Evolutionary conservation across 2,113 vertebrate species (phyloP), one percentile per base, ranked within the genome.

Genomic region (Electrona antarctica): DNA sequence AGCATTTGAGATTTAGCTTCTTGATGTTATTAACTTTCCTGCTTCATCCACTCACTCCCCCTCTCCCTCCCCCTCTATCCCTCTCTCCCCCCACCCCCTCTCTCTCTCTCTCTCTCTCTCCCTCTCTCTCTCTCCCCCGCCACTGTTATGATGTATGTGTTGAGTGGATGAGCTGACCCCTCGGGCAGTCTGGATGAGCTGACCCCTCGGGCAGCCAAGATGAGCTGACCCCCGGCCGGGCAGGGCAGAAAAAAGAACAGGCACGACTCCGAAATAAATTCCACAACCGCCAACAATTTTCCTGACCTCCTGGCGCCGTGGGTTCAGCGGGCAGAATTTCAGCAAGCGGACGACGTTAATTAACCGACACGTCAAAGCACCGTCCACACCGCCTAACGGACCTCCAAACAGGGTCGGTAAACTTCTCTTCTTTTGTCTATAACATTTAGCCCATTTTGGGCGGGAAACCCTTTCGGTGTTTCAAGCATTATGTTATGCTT

Each of bases 1-100:
- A 90, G 89, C 86, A 80, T 90, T 86, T 61, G 85, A 91, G 88
- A 87, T 87, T 87, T 88, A 74, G 85, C 83, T 90, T 78, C 75
- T 83, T 85, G 80, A 90, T 90, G 87, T 89, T 85, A 88, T 90
- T 90, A 92, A 86, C 87, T 87, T 78, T 73, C 13, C 73, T 76
- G 77, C 72, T 77, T 79, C 45, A 7, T 49, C 33, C 63, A 5
- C 29, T 21, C 7, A 15, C 48, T 21, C 49, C 63, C n/a, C 11
- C 29, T 58, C 47, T 56, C 50, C 50, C 12, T 48, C 59, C 71
- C 21, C 21, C 21, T 21, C 21, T 21, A 1, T 21, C 21, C 52
- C 9, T 14, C 47, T 64, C 62, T 71, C 71, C 69, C 64, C 71
- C 59, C 65, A 57, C 14, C 6, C 21, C 21, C 21, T 21, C 21